These are phyloP conservation scores for Oxycera nigricornis DNA, from an alignment of 2,888 invertebrate species.

Conservation along the genomic window DNA sequence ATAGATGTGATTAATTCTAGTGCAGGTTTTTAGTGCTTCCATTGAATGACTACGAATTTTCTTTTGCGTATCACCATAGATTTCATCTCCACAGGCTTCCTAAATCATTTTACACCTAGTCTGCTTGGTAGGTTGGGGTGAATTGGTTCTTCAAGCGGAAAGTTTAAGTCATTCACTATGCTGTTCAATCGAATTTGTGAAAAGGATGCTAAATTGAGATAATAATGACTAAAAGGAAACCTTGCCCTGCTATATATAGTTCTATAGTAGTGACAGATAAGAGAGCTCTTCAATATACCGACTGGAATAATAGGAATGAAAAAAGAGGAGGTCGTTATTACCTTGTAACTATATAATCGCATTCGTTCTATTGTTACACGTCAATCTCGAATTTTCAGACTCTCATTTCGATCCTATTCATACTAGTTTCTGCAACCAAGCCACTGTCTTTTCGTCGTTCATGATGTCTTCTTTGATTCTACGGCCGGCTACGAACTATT, in stretches of 20 bases:
- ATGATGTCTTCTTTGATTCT: neutral
- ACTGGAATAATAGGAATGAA: neutral
- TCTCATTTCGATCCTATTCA: too few species aligned
- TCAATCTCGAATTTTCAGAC: neutral
- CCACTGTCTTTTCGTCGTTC: neutral
- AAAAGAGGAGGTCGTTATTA: slow-evolving; percentile 17
- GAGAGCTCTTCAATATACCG: neutral
- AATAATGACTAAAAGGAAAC: slow-evolving; percentile 1
- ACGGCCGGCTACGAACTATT: neutral
- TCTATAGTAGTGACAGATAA: neutral
- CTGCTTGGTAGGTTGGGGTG: neutral
- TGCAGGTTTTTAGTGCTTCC: slow-evolving; percentile 21
- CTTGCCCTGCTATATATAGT: too few species aligned
- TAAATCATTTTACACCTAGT: neutral
- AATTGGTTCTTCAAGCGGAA: slow-evolving; percentile 5
- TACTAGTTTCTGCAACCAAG: too few species aligned
- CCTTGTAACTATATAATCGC: slow-evolving; percentile 7
- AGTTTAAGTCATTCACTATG: slow-evolving; percentile 1
- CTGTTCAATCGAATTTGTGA: slow-evolving; percentile 12
- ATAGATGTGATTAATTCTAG: slow-evolving; percentile 42
- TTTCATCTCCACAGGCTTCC: neutral
- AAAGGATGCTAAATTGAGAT: slow-evolving; percentile 21
- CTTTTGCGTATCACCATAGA: neutral
- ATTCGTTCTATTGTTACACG: neutral
- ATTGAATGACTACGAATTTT: neutral